phyloP scores from a whole-genome alignment of 2,888 invertebrate species.

The Mystacides longicornis region DNA sequence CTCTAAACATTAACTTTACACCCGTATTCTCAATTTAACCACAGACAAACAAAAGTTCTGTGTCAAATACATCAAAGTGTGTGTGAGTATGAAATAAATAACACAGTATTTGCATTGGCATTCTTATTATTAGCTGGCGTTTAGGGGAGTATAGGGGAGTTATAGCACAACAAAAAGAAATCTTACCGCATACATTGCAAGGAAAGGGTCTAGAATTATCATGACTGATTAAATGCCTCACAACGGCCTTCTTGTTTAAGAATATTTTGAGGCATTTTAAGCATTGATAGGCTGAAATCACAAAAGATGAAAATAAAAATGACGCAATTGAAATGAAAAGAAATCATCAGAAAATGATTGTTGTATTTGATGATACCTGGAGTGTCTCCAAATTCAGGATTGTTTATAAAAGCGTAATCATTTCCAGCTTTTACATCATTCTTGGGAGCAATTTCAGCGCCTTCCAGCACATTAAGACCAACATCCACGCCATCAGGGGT shows the following conservation, averaged over 20 bases:
- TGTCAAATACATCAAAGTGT: no score
- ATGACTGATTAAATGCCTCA: slow-evolving; percentile 33
- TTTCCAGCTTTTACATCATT: not conserved
- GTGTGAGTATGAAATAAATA: no score
- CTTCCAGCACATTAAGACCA: no score
- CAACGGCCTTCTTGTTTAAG: slow-evolving; percentile 30
- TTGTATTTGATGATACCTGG: slow-evolving; percentile 14
- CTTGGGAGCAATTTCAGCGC: not conserved
- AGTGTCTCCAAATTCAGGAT: slow-evolving; percentile 12
- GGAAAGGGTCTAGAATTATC: slow-evolving; percentile 33
- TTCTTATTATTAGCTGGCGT: not conserved
- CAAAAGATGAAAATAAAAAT: not conserved
- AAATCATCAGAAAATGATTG: not conserved
- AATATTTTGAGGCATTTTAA: slow-evolving; percentile 32
- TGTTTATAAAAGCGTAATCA: slow-evolving; percentile 7
- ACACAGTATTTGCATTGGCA: no score
- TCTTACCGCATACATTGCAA: slow-evolving; percentile 42
- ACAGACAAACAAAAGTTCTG: no score
- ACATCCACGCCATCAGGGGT: not conserved
- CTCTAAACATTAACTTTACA: no score
- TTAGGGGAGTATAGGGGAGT: not conserved
- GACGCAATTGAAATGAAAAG: not conserved
- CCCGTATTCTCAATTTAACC: no score
- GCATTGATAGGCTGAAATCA: slow-evolving; percentile 31
- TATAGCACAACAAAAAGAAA: no score